These are phyloP conservation scores for Erinaceus europaeus DNA, from an alignment of 2,113 vertebrate species.

Conservation along the genomic window DNA sequence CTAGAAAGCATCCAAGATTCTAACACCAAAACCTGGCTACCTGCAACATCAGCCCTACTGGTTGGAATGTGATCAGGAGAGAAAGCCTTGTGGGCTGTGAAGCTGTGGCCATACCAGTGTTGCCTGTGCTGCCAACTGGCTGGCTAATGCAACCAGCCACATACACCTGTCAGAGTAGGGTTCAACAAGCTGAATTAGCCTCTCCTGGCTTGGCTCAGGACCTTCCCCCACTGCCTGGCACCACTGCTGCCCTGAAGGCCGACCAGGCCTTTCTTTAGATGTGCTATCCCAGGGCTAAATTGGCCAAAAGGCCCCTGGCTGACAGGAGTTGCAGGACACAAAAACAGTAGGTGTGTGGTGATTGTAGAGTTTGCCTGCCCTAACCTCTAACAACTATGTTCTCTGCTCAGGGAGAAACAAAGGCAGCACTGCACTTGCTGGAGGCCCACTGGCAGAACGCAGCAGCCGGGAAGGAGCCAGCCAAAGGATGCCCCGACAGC, in stretches of 20 bases:
- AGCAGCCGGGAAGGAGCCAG: constrained; percentile 54
- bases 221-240: too few relatives aligned
- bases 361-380: not conserved
- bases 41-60: not conserved
- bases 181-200: not conserved
- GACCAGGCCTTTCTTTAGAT: not conserved
- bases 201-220: not conserved
- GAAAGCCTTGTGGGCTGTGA: too few relatives aligned
- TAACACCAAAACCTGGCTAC: not conserved
- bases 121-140: not conserved
- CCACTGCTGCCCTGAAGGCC: not conserved
- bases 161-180: not conserved
- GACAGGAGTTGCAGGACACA: not conserved
- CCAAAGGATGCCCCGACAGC: constrained; percentile 69
- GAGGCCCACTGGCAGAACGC: constrained; percentile 49
- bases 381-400: not conserved
- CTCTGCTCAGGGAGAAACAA: constrained; percentile 63
- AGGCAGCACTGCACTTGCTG: not conserved
- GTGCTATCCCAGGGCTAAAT: not conserved
- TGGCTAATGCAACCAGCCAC: too few relatives aligned
- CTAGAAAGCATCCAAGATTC: too few relatives aligned
- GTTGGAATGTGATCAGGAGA: not conserved
- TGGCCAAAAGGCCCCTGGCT: too few relatives aligned
- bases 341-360: too few relatives aligned
- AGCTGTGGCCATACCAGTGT: not conserved